Percentiles rank a stretch among this genome's conserved stretches.
These are phyloP conservation scores for Gulo gulo DNA, from an alignment of 2,113 vertebrate genomes.

Conservation along the genomic window DNA sequence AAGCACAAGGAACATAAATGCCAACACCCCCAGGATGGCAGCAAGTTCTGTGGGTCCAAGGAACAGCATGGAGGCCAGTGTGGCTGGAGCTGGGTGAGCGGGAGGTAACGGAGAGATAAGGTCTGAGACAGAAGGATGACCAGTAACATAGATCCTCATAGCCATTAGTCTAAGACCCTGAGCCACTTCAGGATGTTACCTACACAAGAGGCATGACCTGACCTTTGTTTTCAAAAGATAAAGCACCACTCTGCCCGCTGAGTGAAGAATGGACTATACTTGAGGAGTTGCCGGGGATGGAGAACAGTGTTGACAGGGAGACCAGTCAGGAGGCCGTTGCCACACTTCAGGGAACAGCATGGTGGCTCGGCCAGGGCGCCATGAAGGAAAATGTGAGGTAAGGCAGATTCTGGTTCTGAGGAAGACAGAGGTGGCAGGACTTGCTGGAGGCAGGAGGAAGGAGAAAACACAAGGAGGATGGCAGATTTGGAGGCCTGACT, in stretches of 20 bases:
- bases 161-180: background rate
- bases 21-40: background rate
- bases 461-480: background rate
- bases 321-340: too few species aligned
- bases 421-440: background rate
- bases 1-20: background rate
- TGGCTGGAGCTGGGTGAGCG: too few species aligned
- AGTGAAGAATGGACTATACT: background rate
- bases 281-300: accelerated
- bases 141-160: too few species aligned
- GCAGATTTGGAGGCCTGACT: background rate
- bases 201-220: background rate
- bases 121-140: background rate
- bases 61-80: background rate
- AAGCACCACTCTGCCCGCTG: too few species aligned
- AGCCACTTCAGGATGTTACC: background rate
- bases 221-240: background rate
- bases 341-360: background rate
- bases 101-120: background rate
- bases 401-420: background rate
- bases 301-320: background rate
- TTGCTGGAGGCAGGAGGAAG: background rate
- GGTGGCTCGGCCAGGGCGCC: too few species aligned
- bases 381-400: accelerated
- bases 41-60: background rate